Base-by-base conservation (phyloP, 1,140 invertebrate genomes). In the Drosophila pseudoananassae region DNA sequence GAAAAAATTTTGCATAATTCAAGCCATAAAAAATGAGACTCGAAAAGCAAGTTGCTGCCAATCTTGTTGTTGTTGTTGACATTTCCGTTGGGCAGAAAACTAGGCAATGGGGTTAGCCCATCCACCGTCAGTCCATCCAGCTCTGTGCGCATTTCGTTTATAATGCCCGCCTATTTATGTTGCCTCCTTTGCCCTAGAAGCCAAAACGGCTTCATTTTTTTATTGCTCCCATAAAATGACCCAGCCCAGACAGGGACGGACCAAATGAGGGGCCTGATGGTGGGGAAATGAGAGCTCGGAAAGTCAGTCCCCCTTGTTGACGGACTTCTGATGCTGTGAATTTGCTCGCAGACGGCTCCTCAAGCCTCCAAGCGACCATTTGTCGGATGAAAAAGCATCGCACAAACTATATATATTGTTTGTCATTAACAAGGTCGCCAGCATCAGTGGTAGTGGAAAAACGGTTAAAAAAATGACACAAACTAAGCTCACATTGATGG, bases 381-480 rank as follows among this genome's bases (percentile, higher is more conserved):
- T 80, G 55, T 64, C 68, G 78, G 64, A 81, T 73, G 83, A 87
- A 81, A 77, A 79, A 64, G 64, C 75, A 66, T 51, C 51, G 63
- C 73, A 81, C 78, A 76, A 87, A 87, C 74, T 81, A 85, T 81
- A 74, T 85, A 87, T 85, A 85, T 85, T 85, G 81, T 87, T 85
- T 85, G 82, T 85, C 82, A 85, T 85, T 85, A 85, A 85, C 82
- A 85, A 85, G 81, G 81, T 81, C 82, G 60, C 29, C 60, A 33
- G 68, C 27, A 43, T 49, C 20, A 52, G 29, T n/a, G 33, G 29
- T n/a, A 61, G 40, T 40, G 43, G 38, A 78, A 70, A 75, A 82
- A 73, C 53, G 33, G n/a, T 45, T 31, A 52, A 55, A 33, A 38
- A 38, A 56, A 40, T 23, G 50, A 50, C 23, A 43, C 47, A 66